Base-by-base conservation (phyloP, 2,113 vertebrate genomes). In the Sterrhoptilus dennistouni region DNA sequence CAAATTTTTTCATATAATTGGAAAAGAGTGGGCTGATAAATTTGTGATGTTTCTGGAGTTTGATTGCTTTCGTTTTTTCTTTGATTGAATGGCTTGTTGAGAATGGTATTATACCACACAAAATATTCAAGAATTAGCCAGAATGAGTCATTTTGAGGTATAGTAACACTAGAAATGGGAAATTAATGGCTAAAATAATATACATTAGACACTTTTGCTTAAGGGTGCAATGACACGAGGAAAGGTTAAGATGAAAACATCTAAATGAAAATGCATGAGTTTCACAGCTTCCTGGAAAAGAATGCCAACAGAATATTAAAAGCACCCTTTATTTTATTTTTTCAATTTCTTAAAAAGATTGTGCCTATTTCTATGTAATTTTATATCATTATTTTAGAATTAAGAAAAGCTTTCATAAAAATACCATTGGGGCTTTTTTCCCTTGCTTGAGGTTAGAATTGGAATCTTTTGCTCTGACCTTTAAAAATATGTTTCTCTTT, bases 201-300 rank as follows among this genome's bases (percentile, higher is more conserved):
- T 38, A 77, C 23, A 54, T 79, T 80, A 79, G 45, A 74, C 13
- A 59, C 40, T 94, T 87, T 65, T 76, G 78, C 87, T 93, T 93
- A 90, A 82, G 91, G 57, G 70, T 91, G 50, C 40, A 85, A 29
- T 64, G 87, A 69, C 84, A 93, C 29, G 63, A 89, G 54, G 57
- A 90, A 96, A 95, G 78, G 84, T 94, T 97, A 93, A 91, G 75
- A 85, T 77, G 35, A 70, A 89, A 69, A 59, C 68, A 85, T 75
- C 66, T 91, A 90, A 91, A 95, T 95, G 84, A 95, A 95, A 95
- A 97, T 94, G 45, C 45, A 59, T 76, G 63, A 91, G 45, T 93
- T 96, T 52, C 88, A 49, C n/a, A 53, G 80, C 57, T 94, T 86
- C 81, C 49, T 91, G 70, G 89, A 71, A 68, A 83, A 47, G 27